Percentiles rank a stretch among this genome's conserved stretches.
These are phyloP conservation scores for Corythaixoides concolor DNA, from an alignment of 2,113 vertebrate species.

Conservation along the genomic window DNA sequence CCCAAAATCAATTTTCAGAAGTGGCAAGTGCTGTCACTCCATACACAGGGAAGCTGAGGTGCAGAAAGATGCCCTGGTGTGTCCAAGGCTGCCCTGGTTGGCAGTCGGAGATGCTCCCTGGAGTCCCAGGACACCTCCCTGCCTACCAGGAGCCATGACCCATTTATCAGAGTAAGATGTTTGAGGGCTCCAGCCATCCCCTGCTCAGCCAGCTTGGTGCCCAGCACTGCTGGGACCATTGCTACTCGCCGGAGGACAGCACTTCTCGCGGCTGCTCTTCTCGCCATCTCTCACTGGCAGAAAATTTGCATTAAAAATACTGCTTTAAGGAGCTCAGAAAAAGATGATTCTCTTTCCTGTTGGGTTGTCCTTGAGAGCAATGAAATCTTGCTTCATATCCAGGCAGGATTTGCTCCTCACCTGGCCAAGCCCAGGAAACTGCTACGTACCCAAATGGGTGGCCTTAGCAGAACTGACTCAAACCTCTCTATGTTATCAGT, in stretches of 20 bases:
- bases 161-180: neutral
- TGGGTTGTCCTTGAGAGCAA: neutral
- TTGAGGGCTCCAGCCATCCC: neutral
- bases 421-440: neutral
- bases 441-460: neutral
- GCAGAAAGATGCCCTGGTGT: neutral
- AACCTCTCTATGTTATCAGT: neutral
- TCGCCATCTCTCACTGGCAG: neutral
- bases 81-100: fast-evolving
- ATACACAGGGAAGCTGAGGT: neutral
- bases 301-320: neutral
- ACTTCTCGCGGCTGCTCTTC: neutral
- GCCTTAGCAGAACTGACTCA: neutral
- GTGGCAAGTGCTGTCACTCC: neutral
- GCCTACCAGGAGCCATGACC: fast-evolving
- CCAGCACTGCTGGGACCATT: neutral
- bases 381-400: neutral
- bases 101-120: neutral
- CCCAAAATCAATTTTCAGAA: neutral
- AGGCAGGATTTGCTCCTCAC: neutral
- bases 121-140: neutral
- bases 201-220: neutral
- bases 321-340: neutral
- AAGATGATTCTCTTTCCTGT: neutral
- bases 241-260: fast-evolving